Percentiles rank a stretch among this genome's conserved stretches.
phyloP scores from a whole-genome alignment of 2,797 vertebrate genomes.

The Euphonia xanthogaster region DNA sequence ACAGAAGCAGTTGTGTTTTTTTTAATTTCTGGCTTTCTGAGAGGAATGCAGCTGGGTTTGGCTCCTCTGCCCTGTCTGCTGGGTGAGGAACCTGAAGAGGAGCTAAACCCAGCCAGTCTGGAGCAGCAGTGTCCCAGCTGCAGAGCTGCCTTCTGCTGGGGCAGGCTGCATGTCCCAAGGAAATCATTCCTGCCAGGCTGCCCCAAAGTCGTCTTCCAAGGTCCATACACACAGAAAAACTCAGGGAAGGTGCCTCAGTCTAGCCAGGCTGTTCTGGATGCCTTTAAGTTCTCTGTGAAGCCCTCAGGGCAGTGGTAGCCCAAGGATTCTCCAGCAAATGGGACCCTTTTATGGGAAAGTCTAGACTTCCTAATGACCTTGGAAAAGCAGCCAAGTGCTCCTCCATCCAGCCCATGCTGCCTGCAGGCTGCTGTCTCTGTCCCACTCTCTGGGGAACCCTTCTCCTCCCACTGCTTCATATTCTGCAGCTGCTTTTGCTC shows the following conservation, averaged over 20 bases:
- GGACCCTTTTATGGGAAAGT: slow-evolving; percentile 39
- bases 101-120: background rate
- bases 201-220: background rate
- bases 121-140: background rate
- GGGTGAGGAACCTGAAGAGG: background rate
- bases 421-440: slow-evolving; percentile 34
- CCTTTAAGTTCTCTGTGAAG: background rate
- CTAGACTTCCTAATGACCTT: slow-evolving; percentile 57
- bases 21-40: background rate
- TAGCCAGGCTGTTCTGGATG: background rate
- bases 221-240: background rate
- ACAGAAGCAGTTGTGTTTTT: background rate
- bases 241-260: background rate
- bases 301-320: background rate
- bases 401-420: background rate
- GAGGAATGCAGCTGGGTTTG: slow-evolving; percentile 26
- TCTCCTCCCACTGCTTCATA: background rate
- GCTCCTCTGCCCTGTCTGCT: slow-evolving; percentile 5
- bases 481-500: background rate
- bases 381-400: slow-evolving; percentile 42
- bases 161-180: background rate
- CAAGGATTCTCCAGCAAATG: slow-evolving; percentile 39
- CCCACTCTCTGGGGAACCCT: slow-evolving; percentile 23
- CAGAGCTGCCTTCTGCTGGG: background rate
- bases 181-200: background rate